Base-by-base conservation (phyloP, 2,113 vertebrate genomes). In the Cygnus atratus region DNA sequence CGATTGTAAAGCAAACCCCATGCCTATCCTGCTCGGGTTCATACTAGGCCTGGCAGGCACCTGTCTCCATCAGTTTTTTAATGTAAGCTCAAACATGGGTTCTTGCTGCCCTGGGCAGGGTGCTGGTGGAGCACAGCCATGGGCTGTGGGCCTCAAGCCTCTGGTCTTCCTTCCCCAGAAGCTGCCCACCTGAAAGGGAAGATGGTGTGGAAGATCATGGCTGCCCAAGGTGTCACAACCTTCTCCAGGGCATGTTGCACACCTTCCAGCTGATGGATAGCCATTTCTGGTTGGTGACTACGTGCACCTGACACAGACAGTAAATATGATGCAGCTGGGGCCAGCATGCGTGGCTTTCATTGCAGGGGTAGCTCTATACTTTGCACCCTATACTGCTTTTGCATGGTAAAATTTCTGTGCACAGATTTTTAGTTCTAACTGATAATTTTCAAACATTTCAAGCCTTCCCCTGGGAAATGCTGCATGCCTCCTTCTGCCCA, bases 401-500 rank as follows among this genome's bases (percentile, higher is more conserved):
- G 25, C 65, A 9, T 48, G 65, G 26, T 7, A 70, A 3, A 37
- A 18, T 43, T 81, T 67, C 31, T 66, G 10, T 33, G 13, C 58
- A 35, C 16, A 29, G 33, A 29, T 12, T 82, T 84, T 48, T 82
- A 67, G 31, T 63, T 25, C 54, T 79, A 33, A 50, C 13, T 35
- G 50, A 14, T 43, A 63, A 61, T 80, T 76, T 59, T 52, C 28
- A 75, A 52, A 21, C 43, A 31, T 82, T 72, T 72, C n/a, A 75
- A 72, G 52, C 11, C 43, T 87, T 15, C 2, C n/a, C 7, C 19
- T 20, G 24, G 37, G 61, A 88, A 87, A 31, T 52, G 28, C 37
- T 63, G 46, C 0, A 0, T 71, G 46, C 73, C 84, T 77, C 0
- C 43, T 1, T 3, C 73, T 75, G 7, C 11, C 33, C 57, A 7